Conservation (phyloP, 2,888 invertebrate genomes). For the Ormia ochracea region DNA sequence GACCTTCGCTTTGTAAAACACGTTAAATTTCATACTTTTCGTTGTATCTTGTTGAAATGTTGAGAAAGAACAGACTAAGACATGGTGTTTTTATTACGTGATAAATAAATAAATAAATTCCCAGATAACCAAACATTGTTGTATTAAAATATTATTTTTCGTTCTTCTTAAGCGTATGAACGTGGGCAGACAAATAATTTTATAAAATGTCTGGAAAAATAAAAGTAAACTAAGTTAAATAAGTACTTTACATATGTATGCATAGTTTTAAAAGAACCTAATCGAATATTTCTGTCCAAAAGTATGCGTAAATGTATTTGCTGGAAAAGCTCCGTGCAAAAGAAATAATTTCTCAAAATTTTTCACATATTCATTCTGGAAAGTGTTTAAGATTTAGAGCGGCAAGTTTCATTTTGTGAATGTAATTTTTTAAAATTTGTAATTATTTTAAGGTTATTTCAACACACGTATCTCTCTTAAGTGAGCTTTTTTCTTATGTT, state of each 20-base stretch:
- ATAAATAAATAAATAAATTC: conserved; percentile 32
- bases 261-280: too few relatives aligned
- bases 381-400: too few relatives aligned
- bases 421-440: too few relatives aligned
- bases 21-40: conserved; percentile 18
- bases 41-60: conserved; percentile 7
- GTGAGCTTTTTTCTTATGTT: too few relatives aligned
- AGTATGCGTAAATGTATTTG: too few relatives aligned
- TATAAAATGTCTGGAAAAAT: background rate
- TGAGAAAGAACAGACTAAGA: conserved; percentile 8
- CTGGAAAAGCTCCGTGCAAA: too few relatives aligned
- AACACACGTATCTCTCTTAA: too few relatives aligned
- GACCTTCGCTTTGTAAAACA: conserved; percentile 56
- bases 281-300: background rate
- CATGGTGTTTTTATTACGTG: conserved; percentile 31
- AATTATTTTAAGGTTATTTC: too few relatives aligned
- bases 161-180: background rate
- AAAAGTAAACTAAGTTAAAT: background rate
- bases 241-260: too few relatives aligned
- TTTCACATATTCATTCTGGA: too few relatives aligned
- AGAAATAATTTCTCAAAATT: too few relatives aligned
- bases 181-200: conserved; percentile 7
- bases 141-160: conserved; percentile 1
- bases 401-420: too few relatives aligned
- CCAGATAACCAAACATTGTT: conserved; percentile 35